Evolutionary conservation across 2,888 invertebrate genomes (phyloP).

Genomic region (Epiblema foenella): DNA sequence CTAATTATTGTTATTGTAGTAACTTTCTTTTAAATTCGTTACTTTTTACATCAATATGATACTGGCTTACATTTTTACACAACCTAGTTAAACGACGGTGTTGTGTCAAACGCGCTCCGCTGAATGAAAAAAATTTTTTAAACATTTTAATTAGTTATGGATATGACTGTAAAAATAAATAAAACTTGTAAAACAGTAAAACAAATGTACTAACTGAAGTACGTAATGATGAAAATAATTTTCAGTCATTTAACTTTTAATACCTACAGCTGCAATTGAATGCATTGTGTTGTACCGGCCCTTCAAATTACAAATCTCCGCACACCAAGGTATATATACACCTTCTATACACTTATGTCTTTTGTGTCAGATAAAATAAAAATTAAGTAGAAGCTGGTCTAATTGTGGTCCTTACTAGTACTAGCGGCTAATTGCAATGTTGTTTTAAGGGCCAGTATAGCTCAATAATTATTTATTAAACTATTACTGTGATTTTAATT

Average conservation of each 20-base stretch:
- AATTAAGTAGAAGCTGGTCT: slow-evolving; percentile 50
- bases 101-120: no score
- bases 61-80: not conserved
- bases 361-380: slow-evolving; percentile 43
- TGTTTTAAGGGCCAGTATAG: slow-evolving; percentile 49
- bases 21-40: not conserved
- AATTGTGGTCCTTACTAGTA: slow-evolving; percentile 53
- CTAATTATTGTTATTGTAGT: no score
- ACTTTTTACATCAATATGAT: not conserved
- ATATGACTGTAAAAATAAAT: not conserved
- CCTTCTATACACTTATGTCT: slow-evolving; percentile 12
- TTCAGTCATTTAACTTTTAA: no score
- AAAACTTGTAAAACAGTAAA: not conserved
- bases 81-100: no score
- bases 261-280: no score
- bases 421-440: slow-evolving; percentile 50
- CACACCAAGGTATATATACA: slow-evolving; percentile 17
- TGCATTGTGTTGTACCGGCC: slow-evolving; percentile 18
- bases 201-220: not conserved
- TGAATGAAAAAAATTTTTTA: no score
- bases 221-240: no score
- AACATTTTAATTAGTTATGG: no score
- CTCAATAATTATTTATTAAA: not conserved
- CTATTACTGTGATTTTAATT: not conserved
- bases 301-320: slow-evolving; percentile 16